phyloP scores from a whole-genome alignment of 1,140 invertebrate genomes.

The Meloidogyne hapla region DNA sequence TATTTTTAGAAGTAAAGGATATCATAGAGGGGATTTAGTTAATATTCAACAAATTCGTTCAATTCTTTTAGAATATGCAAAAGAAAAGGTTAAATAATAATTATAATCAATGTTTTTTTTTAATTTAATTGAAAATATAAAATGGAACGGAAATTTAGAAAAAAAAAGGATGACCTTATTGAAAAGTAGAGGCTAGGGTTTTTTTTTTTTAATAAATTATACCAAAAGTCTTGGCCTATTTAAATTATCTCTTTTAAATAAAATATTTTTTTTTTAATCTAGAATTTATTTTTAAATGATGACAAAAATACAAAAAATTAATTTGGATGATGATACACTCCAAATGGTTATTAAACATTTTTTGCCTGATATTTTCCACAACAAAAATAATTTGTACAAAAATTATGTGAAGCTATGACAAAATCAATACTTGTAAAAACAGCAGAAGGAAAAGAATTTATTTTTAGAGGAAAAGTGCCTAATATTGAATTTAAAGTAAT shows the following conservation, averaged over 20 bases:
- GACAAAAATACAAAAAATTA: not conserved
- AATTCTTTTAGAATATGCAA: constrained; percentile 13
- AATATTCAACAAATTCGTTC: constrained; percentile 2
- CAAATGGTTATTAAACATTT: constrained; percentile 32
- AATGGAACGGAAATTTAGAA: too few species aligned
- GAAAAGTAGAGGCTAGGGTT: too few species aligned
- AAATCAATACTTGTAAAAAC: not conserved
- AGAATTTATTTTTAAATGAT: constrained; percentile 13
- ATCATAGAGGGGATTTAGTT: constrained; percentile 17
- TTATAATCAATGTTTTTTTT: not conserved
- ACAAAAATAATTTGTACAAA: constrained; percentile 40
- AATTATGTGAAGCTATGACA: constrained; percentile 32
- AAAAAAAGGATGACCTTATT: too few species aligned
- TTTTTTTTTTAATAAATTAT: too few species aligned
- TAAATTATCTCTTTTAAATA: too few species aligned
- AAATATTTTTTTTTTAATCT: too few species aligned
- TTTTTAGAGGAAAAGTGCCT: constrained; percentile 15
- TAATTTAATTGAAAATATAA: too few species aligned
- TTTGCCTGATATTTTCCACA: constrained; percentile 15
- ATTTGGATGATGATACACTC: constrained; percentile 20
- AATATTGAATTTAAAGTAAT: constrained; percentile 21
- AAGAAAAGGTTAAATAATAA: not conserved
- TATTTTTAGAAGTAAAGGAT: not conserved
- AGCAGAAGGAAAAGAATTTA: constrained; percentile 6
- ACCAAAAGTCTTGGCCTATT: too few species aligned